Evolutionary conservation across 2,888 invertebrate genomes (phyloP).

Genomic region (Lymantria dispar): DNA sequence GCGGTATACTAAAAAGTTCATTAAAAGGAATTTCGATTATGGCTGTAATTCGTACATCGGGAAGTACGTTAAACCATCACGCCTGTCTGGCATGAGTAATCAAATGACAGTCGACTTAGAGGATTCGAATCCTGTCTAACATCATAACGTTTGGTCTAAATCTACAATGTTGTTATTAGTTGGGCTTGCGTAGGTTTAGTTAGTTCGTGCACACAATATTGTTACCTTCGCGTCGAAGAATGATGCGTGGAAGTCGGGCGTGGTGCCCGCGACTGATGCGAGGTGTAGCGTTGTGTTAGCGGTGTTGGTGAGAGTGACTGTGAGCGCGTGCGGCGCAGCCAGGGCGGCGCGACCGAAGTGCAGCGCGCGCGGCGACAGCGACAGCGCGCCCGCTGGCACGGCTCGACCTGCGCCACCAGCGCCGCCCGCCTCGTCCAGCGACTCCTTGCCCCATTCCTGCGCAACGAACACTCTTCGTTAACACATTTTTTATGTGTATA

Average conservation of each 20-base stretch:
- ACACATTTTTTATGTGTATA: too few species aligned
- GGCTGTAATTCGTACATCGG: too few species aligned
- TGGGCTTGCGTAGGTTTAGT: too few species aligned
- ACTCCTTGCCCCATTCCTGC: constrained; percentile 62
- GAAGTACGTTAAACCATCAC: neutral
- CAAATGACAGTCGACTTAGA: neutral
- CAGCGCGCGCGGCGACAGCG: constrained; percentile 74
- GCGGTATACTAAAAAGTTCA: too few species aligned
- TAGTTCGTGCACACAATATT: too few species aligned
- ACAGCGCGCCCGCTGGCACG: constrained; percentile 46
- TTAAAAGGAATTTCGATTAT: too few species aligned
- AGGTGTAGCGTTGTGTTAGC: constrained; percentile 95
- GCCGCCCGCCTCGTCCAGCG: constrained; percentile 13
- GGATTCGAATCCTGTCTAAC: too few species aligned
- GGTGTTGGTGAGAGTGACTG: constrained; percentile 93
- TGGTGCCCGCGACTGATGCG: constrained; percentile 96
- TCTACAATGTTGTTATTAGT: too few species aligned
- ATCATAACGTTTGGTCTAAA: too few species aligned
- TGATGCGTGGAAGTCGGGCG: constrained; percentile 97
- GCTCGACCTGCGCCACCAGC: constrained; percentile 22
- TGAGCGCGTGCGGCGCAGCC: constrained; percentile 92
- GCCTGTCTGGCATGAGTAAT: neutral
- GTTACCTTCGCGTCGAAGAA: constrained; percentile 97
- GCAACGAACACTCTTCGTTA: neutral
- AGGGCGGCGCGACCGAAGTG: constrained; percentile 86